Percentiles rank a stretch among this genome's conserved stretches.
Conservation (phyloP, 2,797 vertebrate genomes). For the Phalanger gymnotis region DNA sequence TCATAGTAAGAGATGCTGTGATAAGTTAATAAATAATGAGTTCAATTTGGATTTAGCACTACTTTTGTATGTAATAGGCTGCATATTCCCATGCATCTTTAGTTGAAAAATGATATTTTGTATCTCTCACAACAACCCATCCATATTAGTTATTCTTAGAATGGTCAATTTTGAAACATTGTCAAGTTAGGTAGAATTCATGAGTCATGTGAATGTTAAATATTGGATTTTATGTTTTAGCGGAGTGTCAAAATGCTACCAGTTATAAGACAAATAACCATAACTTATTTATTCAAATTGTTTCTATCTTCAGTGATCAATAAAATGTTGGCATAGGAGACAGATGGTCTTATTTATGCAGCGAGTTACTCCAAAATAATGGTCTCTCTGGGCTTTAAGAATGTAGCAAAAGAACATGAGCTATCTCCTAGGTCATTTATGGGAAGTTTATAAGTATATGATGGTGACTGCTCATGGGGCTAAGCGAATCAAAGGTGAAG, state of each 20-base stretch:
- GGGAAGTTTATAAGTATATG: background rate
- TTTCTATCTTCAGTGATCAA: conserved; percentile 32
- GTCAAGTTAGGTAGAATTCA: conserved; percentile 14
- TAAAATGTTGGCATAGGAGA: conserved; percentile 21
- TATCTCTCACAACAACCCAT: background rate
- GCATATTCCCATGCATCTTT: background rate
- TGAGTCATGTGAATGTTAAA: conserved; percentile 42
- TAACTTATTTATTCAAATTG: conserved; percentile 3
- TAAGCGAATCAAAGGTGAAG: background rate
- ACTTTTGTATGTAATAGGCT: background rate
- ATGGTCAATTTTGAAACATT: conserved; percentile 29
- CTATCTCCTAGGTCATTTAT: background rate
- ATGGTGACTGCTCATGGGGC: background rate
- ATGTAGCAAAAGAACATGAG: background rate
- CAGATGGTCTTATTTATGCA: conserved; percentile 10
- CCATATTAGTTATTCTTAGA: conserved; percentile 14
- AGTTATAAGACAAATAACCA: conserved; percentile 22
- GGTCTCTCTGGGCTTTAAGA: background rate
- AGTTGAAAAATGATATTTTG: background rate
- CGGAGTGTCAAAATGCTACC: conserved; percentile 7
- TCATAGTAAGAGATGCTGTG: background rate
- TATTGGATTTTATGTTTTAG: conserved; percentile 32
- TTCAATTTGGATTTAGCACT: background rate
- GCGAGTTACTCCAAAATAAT: background rate
- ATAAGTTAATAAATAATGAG: background rate